Conservation (phyloP, 2,888 invertebrate genomes). For the Opisthograptis luteolata region DNA sequence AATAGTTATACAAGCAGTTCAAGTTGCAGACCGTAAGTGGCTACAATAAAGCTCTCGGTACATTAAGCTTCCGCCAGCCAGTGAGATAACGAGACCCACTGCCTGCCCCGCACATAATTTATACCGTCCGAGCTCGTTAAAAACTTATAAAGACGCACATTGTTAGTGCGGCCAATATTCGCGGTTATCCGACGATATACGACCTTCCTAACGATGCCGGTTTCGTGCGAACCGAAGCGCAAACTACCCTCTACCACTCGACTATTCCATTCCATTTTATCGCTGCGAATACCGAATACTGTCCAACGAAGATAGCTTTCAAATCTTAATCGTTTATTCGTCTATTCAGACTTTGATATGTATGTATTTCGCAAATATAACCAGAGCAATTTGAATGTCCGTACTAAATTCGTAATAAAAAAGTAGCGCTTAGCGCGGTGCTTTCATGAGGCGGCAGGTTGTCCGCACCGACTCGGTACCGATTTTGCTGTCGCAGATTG, state of each 20-base stretch:
- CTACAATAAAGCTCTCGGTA: conserved; percentile 82
- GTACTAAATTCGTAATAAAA: conserved; percentile 53
- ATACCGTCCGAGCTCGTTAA: conserved; percentile 84
- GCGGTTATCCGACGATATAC: conserved; percentile 75
- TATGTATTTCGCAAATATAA: conserved; percentile 16
- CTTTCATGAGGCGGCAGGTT: no score
- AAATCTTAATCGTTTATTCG: conserved; percentile 22
- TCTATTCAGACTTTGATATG: conserved; percentile 16
- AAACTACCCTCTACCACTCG: conserved; percentile 55
- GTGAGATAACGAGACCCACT: conserved; percentile 83
- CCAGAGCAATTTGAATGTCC: conserved; percentile 39
- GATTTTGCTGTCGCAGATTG: no score
- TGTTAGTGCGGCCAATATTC: conserved; percentile 83
- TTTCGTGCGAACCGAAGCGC: conserved; percentile 55
- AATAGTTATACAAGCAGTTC: conserved; percentile 46
- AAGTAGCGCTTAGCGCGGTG: conserved; percentile 60
- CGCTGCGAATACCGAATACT: conserved; percentile 35
- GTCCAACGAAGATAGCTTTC: conserved; percentile 18
- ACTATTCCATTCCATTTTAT: conserved; percentile 44
- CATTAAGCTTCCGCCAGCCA: conserved; percentile 83
- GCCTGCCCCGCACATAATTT: conserved; percentile 82
- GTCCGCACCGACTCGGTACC: no score
- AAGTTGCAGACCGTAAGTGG: conserved; percentile 72
- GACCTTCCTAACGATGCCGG: conserved; percentile 73
- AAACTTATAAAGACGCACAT: conserved; percentile 85